Percentiles rank a stretch among this genome's conserved stretches.
Evolutionary conservation across 2,888 invertebrate species (phyloP).

Genomic region (Megaustenia siamemsis): DNA sequence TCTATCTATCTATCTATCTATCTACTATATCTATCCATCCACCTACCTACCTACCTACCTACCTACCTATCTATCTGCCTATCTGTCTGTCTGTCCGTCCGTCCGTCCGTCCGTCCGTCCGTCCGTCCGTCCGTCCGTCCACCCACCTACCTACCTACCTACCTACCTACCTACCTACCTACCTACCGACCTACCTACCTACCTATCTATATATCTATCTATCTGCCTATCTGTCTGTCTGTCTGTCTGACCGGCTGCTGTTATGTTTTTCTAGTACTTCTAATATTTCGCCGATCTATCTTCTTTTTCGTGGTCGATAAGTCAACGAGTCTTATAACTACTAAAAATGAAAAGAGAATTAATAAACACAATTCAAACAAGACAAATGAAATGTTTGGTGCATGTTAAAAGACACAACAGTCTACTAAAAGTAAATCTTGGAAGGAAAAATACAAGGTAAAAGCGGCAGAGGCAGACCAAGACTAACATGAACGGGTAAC

Average conservation of each 20-base stretch:
- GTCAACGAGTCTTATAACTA: too few species aligned
- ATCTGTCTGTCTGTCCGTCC: slow-evolving; percentile 3
- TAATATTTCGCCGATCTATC: too few species aligned
- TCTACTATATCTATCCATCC: slow-evolving; percentile 10
- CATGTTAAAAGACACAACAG: too few species aligned
- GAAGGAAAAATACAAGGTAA: too few species aligned
- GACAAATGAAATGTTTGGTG: too few species aligned
- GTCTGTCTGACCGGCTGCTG: neutral
- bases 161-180: neutral
- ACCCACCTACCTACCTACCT: neutral
- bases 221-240: slow-evolving; percentile 2
- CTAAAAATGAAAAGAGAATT: too few species aligned
- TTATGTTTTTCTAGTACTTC: neutral
- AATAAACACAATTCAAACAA: too few species aligned
- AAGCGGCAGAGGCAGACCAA: too few species aligned
- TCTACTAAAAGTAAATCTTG: too few species aligned
- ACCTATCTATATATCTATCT: neutral
- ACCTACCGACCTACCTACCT: neutral
- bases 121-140: slow-evolving; percentile 18
- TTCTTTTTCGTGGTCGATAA: too few species aligned
- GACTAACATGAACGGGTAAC: too few species aligned
- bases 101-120: slow-evolving; percentile 20
- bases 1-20: slow-evolving; percentile 7
- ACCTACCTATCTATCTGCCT: slow-evolving; percentile 2
- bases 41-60: neutral